Conservation (phyloP, 2,797 vertebrate species). For the Danionella dracula region DNA sequence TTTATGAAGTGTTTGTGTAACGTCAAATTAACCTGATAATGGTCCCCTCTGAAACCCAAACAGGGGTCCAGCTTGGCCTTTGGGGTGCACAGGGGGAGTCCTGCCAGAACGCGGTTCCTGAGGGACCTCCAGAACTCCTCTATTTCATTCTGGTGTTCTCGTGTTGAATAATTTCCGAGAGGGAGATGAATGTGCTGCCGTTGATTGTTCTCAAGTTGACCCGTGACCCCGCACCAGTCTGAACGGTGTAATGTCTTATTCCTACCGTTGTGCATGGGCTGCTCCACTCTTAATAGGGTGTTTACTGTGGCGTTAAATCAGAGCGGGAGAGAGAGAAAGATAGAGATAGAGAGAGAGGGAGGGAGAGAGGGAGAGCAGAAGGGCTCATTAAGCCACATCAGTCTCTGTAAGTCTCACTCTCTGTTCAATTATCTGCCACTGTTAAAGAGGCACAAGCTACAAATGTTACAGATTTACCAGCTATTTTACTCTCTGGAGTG, state of each 20-base stretch:
- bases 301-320: slow-evolving; percentile 67
- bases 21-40: too few relatives aligned
- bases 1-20: too few relatives aligned
- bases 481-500: not conserved
- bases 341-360: too few relatives aligned
- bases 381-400: slow-evolving; percentile 73
- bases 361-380: slow-evolving; percentile 65
- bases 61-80: too few relatives aligned
- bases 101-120: too few relatives aligned
- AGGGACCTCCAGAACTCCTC: slow-evolving; percentile 64
- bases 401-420: slow-evolving; percentile 65
- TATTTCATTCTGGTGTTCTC: not conserved
- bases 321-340: not conserved
- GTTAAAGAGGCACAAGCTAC: slow-evolving; percentile 19
- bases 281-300: slow-evolving; percentile 66
- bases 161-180: slow-evolving; percentile 25
- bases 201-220: slow-evolving; percentile 45
- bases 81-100: too few relatives aligned
- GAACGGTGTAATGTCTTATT: slow-evolving; percentile 41
- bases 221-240: slow-evolving; percentile 44
- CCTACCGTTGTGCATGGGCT: slow-evolving; percentile 21
- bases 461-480: not conserved
- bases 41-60: too few relatives aligned
- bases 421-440: not conserved
- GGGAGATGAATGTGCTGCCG: slow-evolving; percentile 26